Base-by-base conservation (phyloP, 2,888 invertebrate species). In the Sialis fuliginosa region DNA sequence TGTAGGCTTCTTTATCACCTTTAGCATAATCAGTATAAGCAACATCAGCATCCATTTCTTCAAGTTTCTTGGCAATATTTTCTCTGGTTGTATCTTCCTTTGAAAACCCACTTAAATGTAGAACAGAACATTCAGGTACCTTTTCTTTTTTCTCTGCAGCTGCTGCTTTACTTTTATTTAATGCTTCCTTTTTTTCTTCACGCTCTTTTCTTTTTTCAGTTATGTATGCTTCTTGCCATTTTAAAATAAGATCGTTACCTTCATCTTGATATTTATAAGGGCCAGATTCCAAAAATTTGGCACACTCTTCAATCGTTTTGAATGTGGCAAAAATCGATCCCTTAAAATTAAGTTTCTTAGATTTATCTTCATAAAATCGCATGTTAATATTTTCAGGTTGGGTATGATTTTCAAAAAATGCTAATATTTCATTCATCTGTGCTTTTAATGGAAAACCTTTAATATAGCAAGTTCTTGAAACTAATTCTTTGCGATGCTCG, bases 251-350 rank as follows among this genome's bases (percentile, higher is more conserved):
- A 40, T 77, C 75, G 1, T 65, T 69, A 1, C 79, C 81, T 1
- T 70, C 69, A 54, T 77, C 87, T 56, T 85, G 82, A 5, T 85
- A 66, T 51, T 72, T 75, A 9, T 64, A 48, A 8, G 49, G 49
- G 35, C 64, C 65, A 13, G 70, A 66, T 13, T 75, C 77, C 35
- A 90, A 62, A 60, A 91, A 89, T 50, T 78, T 79, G 55, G 86
- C 79, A 3, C 90, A 88, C 59, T 78, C 76, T 47, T 91, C 92
- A 46, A 76, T 71, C 33, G 77, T 81, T 55, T 79, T 77, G 63
- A 95, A 97, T 5, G 87, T 83, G 7, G 81, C 78, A 63, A 93
- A 95, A 44, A 93, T 80, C 1, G 96, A 96, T 44, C 96, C 97
- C 68, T 96, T 90, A 60, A 90, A 90, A 49, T 74, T 63, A 42